phyloP scores from a whole-genome alignment of 2,113 vertebrate genomes.

The Bambusicola thoracicus region DNA sequence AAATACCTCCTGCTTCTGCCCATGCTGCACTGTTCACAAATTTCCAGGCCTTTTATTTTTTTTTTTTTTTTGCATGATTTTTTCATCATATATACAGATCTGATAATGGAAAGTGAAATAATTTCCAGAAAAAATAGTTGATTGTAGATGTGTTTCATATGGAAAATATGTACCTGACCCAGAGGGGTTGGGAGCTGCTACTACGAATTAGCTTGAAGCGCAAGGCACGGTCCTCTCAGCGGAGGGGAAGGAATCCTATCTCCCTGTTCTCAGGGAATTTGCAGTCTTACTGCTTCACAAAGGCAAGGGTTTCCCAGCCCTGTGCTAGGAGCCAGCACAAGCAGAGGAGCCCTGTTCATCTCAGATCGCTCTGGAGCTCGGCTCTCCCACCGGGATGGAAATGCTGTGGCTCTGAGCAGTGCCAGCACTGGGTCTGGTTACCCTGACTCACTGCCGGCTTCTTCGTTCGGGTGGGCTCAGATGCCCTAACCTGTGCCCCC shows the following conservation, averaged over 20 bases:
- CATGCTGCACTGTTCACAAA: slow-evolving; percentile 41
- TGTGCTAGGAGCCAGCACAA: neutral
- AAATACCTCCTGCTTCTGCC: slow-evolving; percentile 65
- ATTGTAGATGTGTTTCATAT: slow-evolving; percentile 40
- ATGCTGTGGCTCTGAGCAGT: accelerated
- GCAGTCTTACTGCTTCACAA: slow-evolving; percentile 50
- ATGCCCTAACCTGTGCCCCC: accelerated
- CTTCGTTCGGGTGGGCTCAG: neutral
- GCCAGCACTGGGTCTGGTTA: neutral
- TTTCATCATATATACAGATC: slow-evolving; percentile 48
- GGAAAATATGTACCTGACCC: slow-evolving; percentile 56
- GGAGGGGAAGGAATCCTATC: slow-evolving; percentile 10
- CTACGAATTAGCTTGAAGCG: slow-evolving; percentile 56
- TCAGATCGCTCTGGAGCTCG: neutral
- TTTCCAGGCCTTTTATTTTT: neutral
- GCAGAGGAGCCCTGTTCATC: neutral
- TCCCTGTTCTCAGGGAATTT: slow-evolving; percentile 67
- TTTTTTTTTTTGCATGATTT: slow-evolving; percentile 50
- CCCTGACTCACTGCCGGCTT: neutral
- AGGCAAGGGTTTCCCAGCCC: neutral
- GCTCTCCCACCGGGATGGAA: neutral
- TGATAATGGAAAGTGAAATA: slow-evolving; percentile 33
- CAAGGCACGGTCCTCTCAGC: slow-evolving; percentile 18
- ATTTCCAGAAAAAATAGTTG: slow-evolving; percentile 54
- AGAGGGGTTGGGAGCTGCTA: slow-evolving; percentile 60